Evolutionary conservation across 2,888 invertebrate species (phyloP), one percentile per base, ranked within the genome.

Genomic region (Orgyia antiqua): DNA sequence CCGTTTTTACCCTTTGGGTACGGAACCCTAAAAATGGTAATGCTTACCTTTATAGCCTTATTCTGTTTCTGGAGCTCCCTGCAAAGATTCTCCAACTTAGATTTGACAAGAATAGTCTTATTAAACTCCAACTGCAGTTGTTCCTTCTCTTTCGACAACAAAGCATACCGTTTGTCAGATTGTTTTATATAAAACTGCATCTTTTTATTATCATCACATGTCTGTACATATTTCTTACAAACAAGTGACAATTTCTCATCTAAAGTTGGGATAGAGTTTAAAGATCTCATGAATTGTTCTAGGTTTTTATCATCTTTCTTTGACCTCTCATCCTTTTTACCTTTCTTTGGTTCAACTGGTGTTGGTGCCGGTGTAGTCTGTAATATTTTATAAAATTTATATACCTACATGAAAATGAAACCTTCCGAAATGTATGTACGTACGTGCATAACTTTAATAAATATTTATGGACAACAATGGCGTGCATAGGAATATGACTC

Each of bases 21-120:
- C n/a, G n/a, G n/a, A n/a, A n/a, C n/a, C n/a, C n/a, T n/a, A n/a
- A n/a, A n/a, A n/a, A n/a, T n/a, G n/a, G n/a, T n/a, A 2, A 9
- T 20, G 28, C 10, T 12, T 12, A 94, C 93, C 88, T 96, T 96
- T 10, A 97, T 93, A 28, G 93, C 90, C 70, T 96, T 96, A 67
- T 97, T 97, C 56, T 96, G 94, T 64, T 94, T 93, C 76, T 98
- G 98, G 24, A 98, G 88, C 69, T 98, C 97, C 6, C 98, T 84
- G 65, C 98, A 98, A 3, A 98, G 87, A 64, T 92, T 94, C 70
- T 98, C 97, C 48, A 98, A 78, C 61, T 95, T 92, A 13, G 93
- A 92, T 45, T 94, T 92, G 26, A 95, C 91, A 26, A 96, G 88
- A 29, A 96, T 88, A 27, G 92, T 91, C 75, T 95, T 96, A 48